Evolutionary conservation across 2,888 invertebrate species (phyloP).

Genomic region (Aphodius sticticus): DNA sequence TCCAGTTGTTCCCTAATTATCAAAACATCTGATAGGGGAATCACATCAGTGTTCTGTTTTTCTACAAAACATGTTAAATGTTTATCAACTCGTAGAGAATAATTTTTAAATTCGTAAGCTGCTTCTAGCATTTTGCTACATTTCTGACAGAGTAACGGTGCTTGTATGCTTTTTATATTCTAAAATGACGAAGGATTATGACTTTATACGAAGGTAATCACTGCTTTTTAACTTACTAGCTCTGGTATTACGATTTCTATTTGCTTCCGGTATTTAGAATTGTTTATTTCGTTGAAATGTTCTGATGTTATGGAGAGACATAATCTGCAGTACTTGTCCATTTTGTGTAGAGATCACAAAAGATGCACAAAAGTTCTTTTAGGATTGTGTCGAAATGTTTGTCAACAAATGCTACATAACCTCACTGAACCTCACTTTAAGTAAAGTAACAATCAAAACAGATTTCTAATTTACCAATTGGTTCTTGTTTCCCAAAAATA

Average conservation of each 20-base stretch:
- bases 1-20: neutral
- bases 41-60: slow-evolving; percentile 8
- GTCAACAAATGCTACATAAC: neutral
- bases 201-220: neutral
- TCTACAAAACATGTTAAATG: slow-evolving; percentile 28
- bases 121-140: slow-evolving; percentile 25
- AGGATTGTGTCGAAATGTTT: neutral
- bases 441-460: too few species aligned
- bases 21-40: neutral
- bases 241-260: slow-evolving; percentile 21
- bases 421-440: neutral
- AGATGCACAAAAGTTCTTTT: neutral
- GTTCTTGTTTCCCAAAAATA: too few species aligned
- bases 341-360: neutral
- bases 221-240: slow-evolving; percentile 20
- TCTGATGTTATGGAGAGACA: neutral
- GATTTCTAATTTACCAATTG: too few species aligned
- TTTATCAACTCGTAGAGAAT: slow-evolving; percentile 31
- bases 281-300: neutral
- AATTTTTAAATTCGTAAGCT: slow-evolving; percentile 30
- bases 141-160: slow-evolving; percentile 17
- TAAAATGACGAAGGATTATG: slow-evolving; percentile 9
- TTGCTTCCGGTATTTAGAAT: neutral
- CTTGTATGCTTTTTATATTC: slow-evolving; percentile 11
- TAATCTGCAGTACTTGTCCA: slow-evolving; percentile 20